Evolutionary conservation across 2,888 invertebrate species (phyloP), one percentile per base, ranked within the genome.

Genomic region (Sipunculus nudus): DNA sequence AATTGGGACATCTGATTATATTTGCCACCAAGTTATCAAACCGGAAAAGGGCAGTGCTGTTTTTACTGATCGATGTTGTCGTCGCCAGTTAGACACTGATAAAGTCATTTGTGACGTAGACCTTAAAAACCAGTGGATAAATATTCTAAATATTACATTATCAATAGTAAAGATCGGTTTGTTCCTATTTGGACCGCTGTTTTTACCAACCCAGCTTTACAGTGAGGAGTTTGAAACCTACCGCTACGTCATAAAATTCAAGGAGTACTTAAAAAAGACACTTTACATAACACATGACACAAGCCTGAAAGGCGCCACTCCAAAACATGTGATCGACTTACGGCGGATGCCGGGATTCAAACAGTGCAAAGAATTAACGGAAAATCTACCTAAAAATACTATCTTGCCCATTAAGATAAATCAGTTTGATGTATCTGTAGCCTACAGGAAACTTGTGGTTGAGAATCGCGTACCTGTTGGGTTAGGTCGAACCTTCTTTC

Each of bases 121-220:
- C 40, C 66, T 68, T 10, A 74, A 74, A n/a, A 78, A 80, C 52
- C 61, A 69, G 26, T 81, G 79, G 78, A 75, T 82, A 21, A 70
- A 70, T 3, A 73, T 80, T n/a, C 68, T 82, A 28, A 77, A 80
- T 63, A 53, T 73, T 16, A 67, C 78, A 43, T 74, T 82, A 8
- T 67, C 71, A 2, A 49, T 73, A 3, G 71, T 80, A 13, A 76
- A 78, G 63, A 67, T 78, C n/a, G 28, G 74, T 47, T 65, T 80
- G 40, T 75, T 81, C 54, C 73, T 79, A 52, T 78, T 78, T 59
- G 74, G 75, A 25, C 82, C 82, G 0, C 59, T 78, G 21, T 59
- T 79, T 19, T 60, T 77, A 8, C 78, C 79, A 0, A 55, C 65
- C 19, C 66, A 70, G 21, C 70, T 78, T 66, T 81, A 79, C 66